Evolutionary conservation across 2,888 invertebrate species (phyloP), one percentile per base, ranked within the genome.

Genomic region (Pinctada fucata): DNA sequence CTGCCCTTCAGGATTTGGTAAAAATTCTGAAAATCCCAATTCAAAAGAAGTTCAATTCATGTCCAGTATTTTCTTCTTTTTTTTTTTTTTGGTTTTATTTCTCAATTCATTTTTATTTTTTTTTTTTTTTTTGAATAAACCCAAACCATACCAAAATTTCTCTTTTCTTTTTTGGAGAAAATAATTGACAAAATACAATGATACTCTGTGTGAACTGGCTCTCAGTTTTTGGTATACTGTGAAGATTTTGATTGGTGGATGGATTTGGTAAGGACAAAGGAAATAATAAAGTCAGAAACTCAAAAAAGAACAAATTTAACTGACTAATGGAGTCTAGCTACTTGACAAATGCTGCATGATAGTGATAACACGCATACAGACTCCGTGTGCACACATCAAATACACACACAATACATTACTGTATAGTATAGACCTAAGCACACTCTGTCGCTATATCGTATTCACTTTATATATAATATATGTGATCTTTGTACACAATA

Each of bases 241-340:
- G 64, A 69, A 72, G 31, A 72, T 72, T 77, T 72, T 49, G 72
- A 52, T 70, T n/a, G 50, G 16, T 78, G 78, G 80, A 47, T 78
- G 78, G 80, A 80, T 75, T 80, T 80, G 80, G 80, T 80, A 80
- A 80, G 80, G 80, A 75, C 49, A 68, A 68, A 67, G 49, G n/a
- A 75, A 47, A 58, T 48, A 75, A 52, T 68, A 68, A 75, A 69
- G 49, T 69, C 76, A 52, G 65, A 72, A 63, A 72, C 69, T 63
- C 67, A 79, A 82, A 74, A 80, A 82, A 50, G 31, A 71, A 51
- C 10, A 31, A 45, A 6, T 31, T 58, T 13, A 6, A 58, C 8
- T 10, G 58, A 58, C 58, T 58, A 58, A 58, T 58, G 8, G 58
- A 58, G 58, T 58, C 58, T 58, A 58, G 58, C 58, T 58, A 58